A percentile compares a stretch with the other conserved stretches of the same genome.
These are phyloP conservation scores for Drosophila neotestacea DNA, from an alignment of 2,888 invertebrate species.

Conservation along the genomic window DNA sequence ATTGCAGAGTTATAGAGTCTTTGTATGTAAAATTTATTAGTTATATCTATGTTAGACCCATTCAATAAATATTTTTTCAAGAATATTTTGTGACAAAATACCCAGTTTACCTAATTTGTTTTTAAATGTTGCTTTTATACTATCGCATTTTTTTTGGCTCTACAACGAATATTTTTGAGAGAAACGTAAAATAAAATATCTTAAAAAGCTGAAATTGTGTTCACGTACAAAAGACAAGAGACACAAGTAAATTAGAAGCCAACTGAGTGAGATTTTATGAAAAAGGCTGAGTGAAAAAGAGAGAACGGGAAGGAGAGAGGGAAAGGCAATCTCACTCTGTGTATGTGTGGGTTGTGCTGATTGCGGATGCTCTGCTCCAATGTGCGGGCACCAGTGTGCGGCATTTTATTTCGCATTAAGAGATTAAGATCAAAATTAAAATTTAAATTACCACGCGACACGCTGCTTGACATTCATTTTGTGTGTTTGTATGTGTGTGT, in stretches of 20 bases:
- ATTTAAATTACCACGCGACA: constrained; percentile 84
- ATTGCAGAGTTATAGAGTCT: no score
- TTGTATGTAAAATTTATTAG: no score
- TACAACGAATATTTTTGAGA: neutral
- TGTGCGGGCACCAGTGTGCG: constrained; percentile 81
- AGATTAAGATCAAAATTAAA: constrained; percentile 85
- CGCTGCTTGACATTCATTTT: constrained; percentile 49
- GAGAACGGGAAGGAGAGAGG: neutral
- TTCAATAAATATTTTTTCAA: neutral
- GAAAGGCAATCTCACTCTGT: neutral
- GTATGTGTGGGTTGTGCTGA: constrained; percentile 21
- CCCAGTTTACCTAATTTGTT: neutral
- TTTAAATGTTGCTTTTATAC: no score
- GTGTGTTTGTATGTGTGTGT: neutral
- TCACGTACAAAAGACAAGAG: constrained; percentile 24
- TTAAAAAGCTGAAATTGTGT: constrained; percentile 14
- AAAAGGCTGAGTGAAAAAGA: neutral
- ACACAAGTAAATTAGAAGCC: constrained; percentile 70
- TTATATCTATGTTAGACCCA: no score
- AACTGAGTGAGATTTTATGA: constrained; percentile 33
- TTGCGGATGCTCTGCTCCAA: constrained; percentile 50
- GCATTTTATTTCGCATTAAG: constrained; percentile 85
- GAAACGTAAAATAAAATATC: constrained; percentile 10
- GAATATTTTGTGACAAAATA: neutral
- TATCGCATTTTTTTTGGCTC: neutral